Evolutionary conservation across 2,888 invertebrate genomes (phyloP).

Genomic region (Girardia tigrina): DNA sequence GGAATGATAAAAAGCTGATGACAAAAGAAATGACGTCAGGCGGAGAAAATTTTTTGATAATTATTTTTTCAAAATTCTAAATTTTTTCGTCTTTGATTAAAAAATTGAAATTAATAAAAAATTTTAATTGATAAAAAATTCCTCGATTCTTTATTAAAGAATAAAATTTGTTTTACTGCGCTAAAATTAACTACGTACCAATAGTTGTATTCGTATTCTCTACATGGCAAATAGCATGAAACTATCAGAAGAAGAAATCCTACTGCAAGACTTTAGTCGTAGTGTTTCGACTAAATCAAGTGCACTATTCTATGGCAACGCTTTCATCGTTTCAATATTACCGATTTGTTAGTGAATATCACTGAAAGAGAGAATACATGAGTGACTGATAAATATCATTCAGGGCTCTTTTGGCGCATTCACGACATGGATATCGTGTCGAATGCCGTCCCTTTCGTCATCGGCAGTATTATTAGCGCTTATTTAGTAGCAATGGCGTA

Average conservation of each 20-base stretch:
- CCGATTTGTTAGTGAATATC: slow-evolving; percentile 96
- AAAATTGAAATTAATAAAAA: too few relatives aligned
- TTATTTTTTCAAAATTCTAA: too few relatives aligned
- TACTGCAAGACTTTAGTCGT: slow-evolving; percentile 86
- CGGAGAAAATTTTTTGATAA: too few relatives aligned
- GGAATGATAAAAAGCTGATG: too few relatives aligned
- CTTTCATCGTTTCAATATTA: slow-evolving; percentile 89
- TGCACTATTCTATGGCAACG: slow-evolving; percentile 91
- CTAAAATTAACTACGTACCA: slow-evolving; percentile 5
- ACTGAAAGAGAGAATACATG: too few relatives aligned
- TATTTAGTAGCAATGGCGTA: slow-evolving; percentile 87
- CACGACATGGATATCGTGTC: slow-evolving; percentile 81
- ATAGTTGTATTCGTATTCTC: slow-evolving; percentile 23
- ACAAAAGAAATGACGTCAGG: too few relatives aligned
- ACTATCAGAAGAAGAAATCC: slow-evolving; percentile 72
- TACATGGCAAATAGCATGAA: slow-evolving; percentile 29
- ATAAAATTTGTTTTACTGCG: background rate
- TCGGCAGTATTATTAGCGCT: slow-evolving; percentile 73
- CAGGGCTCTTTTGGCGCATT: slow-evolving; percentile 95
- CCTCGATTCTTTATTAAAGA: too few relatives aligned
- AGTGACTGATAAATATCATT: too few relatives aligned
- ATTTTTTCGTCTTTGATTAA: too few relatives aligned
- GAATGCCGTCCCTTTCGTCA: slow-evolving; percentile 68
- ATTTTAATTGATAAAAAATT: too few relatives aligned
- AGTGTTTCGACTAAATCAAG: slow-evolving; percentile 94